These are phyloP conservation scores for Corythaixoides concolor DNA, from an alignment of 2,113 vertebrate species.

Conservation along the genomic window DNA sequence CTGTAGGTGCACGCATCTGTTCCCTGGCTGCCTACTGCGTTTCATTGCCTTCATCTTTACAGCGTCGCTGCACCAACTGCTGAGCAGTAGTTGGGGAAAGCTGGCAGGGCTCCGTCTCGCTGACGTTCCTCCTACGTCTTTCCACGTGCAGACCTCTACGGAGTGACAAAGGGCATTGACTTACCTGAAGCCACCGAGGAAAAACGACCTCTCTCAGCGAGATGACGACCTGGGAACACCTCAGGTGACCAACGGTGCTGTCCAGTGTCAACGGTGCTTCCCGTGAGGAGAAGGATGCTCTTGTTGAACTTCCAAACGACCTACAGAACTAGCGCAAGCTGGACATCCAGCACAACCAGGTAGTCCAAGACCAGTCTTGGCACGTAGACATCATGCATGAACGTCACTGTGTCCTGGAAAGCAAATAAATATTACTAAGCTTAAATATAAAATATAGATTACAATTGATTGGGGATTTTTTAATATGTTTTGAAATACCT, in stretches of 20 bases:
- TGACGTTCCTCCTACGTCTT: not conserved
- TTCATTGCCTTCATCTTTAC: not conserved
- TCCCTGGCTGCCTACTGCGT: not conserved
- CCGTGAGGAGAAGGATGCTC: not conserved
- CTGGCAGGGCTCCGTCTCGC: not conserved
- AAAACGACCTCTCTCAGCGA: too few species aligned
- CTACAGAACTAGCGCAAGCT: not conserved
- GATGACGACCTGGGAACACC: not conserved
- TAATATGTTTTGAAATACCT: not conserved
- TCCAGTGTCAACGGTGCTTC: not conserved
- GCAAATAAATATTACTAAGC: not conserved
- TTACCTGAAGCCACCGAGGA: not conserved
- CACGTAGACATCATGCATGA: fast-evolving
- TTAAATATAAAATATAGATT: not conserved
- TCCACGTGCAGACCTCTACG: not conserved
- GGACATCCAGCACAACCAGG: too few species aligned
- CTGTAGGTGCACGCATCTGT: fast-evolving
- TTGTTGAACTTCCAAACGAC: not conserved
- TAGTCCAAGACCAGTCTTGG: not conserved
- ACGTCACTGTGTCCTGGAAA: not conserved
- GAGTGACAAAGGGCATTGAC: not conserved
- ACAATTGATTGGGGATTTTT: not conserved
- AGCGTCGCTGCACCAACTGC: not conserved
- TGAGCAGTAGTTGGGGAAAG: not conserved
- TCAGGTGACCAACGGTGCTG: not conserved